A percentile compares a stretch with the other conserved stretches of the same genome.
phyloP scores from a whole-genome alignment of 2,113 vertebrate species.

The Rynchops niger region DNA sequence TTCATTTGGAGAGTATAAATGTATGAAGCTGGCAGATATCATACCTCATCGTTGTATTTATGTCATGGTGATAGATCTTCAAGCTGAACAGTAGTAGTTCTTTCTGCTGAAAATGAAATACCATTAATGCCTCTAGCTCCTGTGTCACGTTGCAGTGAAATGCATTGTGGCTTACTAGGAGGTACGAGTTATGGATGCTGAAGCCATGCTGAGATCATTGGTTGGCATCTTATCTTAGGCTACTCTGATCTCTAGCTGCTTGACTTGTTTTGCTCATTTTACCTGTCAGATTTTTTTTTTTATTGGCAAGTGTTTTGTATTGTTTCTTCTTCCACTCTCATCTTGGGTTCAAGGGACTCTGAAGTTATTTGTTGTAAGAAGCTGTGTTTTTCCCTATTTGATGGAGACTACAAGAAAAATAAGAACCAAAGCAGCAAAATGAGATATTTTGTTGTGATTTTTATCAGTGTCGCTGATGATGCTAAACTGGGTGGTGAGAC shows the following conservation, averaged over 20 bases:
- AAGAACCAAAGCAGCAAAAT: neutral
- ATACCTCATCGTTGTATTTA: neutral
- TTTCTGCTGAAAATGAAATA: neutral
- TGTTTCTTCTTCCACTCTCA: neutral
- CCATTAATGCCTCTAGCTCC: neutral
- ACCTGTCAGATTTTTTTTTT: neutral
- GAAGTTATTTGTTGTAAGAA: neutral
- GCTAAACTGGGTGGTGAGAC: neutral
- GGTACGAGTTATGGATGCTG: neutral
- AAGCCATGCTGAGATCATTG: neutral
- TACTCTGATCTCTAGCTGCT: neutral
- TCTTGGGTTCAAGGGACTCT: neutral
- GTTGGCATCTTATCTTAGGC: neutral
- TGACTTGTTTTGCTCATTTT: neutral
- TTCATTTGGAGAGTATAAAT: neutral
- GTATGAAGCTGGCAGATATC: neutral
- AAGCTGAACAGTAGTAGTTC: neutral
- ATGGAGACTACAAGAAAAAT: neutral
- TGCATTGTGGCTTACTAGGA: neutral
- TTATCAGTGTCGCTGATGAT: neutral
- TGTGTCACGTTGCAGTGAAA: neutral
- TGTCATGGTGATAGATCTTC: neutral
- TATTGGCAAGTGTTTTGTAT: neutral
- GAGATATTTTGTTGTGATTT: neutral
- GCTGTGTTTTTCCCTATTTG: neutral